Conservation (phyloP, 2,888 invertebrate genomes). For the Aporophyla lueneburgensis region DNA sequence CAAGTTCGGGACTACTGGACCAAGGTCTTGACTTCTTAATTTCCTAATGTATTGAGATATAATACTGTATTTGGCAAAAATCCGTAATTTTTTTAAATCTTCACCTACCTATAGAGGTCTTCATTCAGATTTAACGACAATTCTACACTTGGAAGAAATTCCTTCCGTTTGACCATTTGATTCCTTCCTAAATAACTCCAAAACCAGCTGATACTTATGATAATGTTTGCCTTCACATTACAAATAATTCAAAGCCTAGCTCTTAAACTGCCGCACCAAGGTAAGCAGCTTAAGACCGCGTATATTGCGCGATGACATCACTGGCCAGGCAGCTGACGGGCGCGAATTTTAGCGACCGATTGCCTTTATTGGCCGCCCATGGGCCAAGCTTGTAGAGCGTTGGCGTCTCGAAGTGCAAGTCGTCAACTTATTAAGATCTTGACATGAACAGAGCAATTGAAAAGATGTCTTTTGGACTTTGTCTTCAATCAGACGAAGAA, state of each 20-base stretch:
- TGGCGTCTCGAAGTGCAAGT: conserved; percentile 28
- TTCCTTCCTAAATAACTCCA: no score
- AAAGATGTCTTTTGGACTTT: conserved; percentile 20
- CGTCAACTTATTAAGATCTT: conserved; percentile 37
- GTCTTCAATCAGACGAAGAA: not conserved
- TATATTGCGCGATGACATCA: conserved; percentile 76
- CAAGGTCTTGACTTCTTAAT: no score
- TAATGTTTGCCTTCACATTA: conserved; percentile 19
- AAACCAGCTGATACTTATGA: no score
- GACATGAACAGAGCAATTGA: conserved; percentile 14
- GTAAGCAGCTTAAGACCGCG: conserved; percentile 59
- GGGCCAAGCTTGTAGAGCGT: conserved; percentile 54
- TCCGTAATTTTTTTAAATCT: no score
- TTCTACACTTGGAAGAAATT: no score
- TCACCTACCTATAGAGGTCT: no score
- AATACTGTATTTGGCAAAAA: no score
- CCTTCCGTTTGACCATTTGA: no score
- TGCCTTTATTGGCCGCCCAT: conserved; percentile 62
- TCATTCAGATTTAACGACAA: no score
- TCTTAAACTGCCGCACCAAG: conserved; percentile 51
- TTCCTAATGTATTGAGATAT: no score
- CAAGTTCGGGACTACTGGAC: no score
- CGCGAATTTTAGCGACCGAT: conserved; percentile 72
- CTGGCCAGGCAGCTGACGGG: conserved; percentile 69
- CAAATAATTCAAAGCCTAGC: conserved; percentile 32